Evolutionary conservation across 2,888 invertebrate genomes (phyloP), one percentile per base, ranked within the genome.

Genomic region (Heteropelma amictum): DNA sequence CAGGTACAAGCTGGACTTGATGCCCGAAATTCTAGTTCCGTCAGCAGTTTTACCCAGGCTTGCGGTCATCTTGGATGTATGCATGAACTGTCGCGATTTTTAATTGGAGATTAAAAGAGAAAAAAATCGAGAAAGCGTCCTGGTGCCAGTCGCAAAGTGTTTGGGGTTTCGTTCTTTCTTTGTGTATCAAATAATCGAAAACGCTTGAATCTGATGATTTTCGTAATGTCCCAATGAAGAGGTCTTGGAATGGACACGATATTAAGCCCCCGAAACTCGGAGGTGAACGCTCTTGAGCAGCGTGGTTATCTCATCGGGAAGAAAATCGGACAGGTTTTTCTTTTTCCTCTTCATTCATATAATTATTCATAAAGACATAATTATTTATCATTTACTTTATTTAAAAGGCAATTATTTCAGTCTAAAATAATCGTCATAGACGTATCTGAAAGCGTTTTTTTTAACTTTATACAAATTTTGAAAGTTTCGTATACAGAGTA

Each of bases 241-340:
- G 81, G 72, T 77, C 77, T 75, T 85, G 85, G 85, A 81, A 94
- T 94, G 94, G 93, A 93, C 92, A 92, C 93, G 91, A 92, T 92
- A 90, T 91, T 94, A 90, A 93, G 92, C 92, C 93, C 94, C 89
- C 93, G 94, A 90, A 94, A 93, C 91, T 96, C 96, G 84, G 96
- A 96, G 91, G 93, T 95, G 81, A 94, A 94, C 89, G 95, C 96
- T 87, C 92, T 96, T 90, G 95, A 95, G 89, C 94, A 95, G 90
- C 92, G 95, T 87, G 96, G 96, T 84, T 96, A 96, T 90, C 90
- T 93, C 73, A 94, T 96, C 87, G 95, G 95, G 80, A 94, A 94
- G 89, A 96, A 96, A 90, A 95, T 97, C 86, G 97, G 97, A 77
- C 95, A 89, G 87, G 89, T 88, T 79, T 71, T 74, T 79, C 12